Evolutionary conservation across 2,797 vertebrate genomes (phyloP).

Genomic region (Manis crassicaudata): DNA sequence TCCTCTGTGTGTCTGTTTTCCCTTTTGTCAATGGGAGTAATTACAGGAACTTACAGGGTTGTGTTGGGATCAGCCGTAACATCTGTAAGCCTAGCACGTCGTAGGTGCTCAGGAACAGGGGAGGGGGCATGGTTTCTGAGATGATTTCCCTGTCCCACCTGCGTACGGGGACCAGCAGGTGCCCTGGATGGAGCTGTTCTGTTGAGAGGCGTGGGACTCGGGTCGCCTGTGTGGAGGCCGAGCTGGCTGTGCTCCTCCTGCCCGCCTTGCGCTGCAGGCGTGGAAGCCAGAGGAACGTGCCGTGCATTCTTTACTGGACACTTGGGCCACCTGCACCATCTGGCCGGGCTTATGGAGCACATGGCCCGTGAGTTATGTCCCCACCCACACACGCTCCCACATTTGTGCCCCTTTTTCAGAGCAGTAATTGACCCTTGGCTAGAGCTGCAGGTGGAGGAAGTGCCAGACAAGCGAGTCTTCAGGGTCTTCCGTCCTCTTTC

Average conservation of each 20-base stretch:
- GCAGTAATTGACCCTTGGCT: background rate
- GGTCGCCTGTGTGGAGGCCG: background rate
- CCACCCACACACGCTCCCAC: background rate
- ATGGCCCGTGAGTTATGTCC: background rate
- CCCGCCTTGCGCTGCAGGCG: background rate
- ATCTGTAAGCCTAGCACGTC: accelerated
- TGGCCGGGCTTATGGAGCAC: background rate
- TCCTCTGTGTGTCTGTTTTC: background rate
- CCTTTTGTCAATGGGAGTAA: background rate
- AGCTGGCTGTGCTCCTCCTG: background rate
- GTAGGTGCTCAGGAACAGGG: background rate
- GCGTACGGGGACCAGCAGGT: accelerated
- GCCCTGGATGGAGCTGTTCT: background rate
- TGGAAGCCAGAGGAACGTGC: constrained; percentile 60
- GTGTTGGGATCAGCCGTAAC: background rate
- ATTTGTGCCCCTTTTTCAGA: background rate
- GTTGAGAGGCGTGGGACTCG: background rate
- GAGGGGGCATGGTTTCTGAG: background rate
- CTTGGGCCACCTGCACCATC: constrained; percentile 26
- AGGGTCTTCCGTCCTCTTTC: background rate
- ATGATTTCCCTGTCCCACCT: background rate
- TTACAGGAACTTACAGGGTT: background rate
- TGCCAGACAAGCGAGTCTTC: background rate
- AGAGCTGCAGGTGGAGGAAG: background rate
- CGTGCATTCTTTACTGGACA: background rate